Percentiles rank a stretch among this genome's conserved stretches.
These are phyloP conservation scores for Dermolepida albohirtum DNA, from an alignment of 2,888 invertebrate species.

Conservation along the genomic window DNA sequence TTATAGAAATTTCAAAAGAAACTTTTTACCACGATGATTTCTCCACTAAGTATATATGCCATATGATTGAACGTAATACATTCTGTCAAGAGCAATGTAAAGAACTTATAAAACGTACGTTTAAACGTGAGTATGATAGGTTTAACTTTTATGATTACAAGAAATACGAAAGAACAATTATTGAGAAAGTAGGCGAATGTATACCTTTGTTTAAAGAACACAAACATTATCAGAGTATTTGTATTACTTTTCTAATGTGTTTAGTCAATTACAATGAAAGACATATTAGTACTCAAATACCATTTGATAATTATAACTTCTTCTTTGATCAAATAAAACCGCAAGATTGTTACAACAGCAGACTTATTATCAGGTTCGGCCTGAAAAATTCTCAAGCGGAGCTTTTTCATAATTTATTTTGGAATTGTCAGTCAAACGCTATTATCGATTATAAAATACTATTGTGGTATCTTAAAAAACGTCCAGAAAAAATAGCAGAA, in stretches of 20 bases:
- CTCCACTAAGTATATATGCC: neutral
- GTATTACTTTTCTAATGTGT: neutral
- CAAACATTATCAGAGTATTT: conserved; percentile 4
- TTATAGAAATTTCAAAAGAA: conserved; percentile 6
- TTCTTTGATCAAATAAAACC: conserved; percentile 2
- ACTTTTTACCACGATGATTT: neutral
- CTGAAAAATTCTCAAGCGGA: neutral
- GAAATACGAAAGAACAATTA: conserved; percentile 4
- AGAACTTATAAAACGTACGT: neutral
- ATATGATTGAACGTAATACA: conserved; percentile 2
- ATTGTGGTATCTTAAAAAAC: neutral
- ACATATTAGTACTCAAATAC: neutral
- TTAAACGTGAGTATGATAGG: neutral
- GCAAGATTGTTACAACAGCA: neutral
- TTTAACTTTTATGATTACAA: neutral
- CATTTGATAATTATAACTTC: neutral
- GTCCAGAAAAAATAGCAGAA: neutral
- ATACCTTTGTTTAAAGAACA: neutral
- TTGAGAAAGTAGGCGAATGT: conserved; percentile 8
- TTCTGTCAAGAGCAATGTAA: neutral
- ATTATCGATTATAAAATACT: neutral
- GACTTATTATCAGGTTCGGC: neutral
- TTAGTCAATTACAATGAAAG: neutral
- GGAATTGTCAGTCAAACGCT: neutral
- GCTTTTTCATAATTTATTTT: conserved; percentile 15